A percentile compares a stretch with the other conserved stretches of the same genome.
Evolutionary conservation across 2,888 invertebrate genomes (phyloP).

Genomic region (Drosophila pseudotalamancana): DNA sequence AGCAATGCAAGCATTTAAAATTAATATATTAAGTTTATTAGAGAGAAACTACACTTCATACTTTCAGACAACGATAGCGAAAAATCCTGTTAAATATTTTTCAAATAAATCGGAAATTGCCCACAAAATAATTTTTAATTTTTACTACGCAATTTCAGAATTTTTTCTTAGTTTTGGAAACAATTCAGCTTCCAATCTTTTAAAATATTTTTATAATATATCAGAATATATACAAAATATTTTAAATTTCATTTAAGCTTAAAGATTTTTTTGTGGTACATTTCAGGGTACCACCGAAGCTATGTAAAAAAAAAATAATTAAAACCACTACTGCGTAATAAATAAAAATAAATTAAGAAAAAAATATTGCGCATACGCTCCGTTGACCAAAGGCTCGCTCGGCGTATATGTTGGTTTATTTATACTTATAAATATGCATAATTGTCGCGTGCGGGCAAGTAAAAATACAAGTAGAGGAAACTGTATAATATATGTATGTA

Average conservation of each 20-base stretch:
- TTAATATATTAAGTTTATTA: no score
- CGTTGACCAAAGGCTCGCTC: constrained; percentile 54
- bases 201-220: no score
- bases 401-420: constrained; percentile 44
- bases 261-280: constrained; percentile 8
- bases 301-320: constrained; percentile 5
- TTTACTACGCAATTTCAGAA: no score
- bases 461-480: constrained; percentile 25
- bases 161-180: no score
- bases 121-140: no score
- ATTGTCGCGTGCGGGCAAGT: constrained; percentile 63
- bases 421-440: constrained; percentile 66
- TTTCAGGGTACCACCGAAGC: constrained; percentile 7
- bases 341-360: constrained; percentile 6
- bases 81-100: no score
- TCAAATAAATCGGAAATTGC: no score
- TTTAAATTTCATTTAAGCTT: constrained; percentile 2
- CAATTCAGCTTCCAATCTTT: no score
- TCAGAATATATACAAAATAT: not conserved
- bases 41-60: no score
- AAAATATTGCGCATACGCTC: constrained; percentile 60
- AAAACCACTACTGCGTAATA: constrained; percentile 1
- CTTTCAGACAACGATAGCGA: no score
- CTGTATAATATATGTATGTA: constrained; percentile 9
- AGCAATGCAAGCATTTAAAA: no score